phyloP scores from a whole-genome alignment of 2,797 vertebrate genomes.

The Spinus olivaceus region DNA sequence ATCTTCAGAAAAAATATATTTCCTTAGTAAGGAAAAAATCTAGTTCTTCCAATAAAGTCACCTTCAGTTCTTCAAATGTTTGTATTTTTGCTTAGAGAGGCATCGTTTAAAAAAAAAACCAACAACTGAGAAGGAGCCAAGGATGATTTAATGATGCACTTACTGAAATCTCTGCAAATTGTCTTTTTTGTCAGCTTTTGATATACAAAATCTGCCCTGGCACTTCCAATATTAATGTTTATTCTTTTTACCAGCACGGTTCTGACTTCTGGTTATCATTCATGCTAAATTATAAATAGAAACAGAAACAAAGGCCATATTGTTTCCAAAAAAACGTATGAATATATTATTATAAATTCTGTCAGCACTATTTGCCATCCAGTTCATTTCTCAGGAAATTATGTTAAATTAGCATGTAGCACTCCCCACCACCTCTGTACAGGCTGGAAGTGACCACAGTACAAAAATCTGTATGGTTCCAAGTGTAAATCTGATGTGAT shows the following conservation, averaged over 20 bases:
- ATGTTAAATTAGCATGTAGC: background rate
- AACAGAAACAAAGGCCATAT: background rate
- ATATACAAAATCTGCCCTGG: slow-evolving; percentile 45
- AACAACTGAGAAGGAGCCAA: slow-evolving; percentile 32
- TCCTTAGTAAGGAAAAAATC: slow-evolving; percentile 18
- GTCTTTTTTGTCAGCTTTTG: slow-evolving; percentile 41
- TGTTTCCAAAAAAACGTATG: background rate
- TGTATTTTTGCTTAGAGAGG: slow-evolving; percentile 70
- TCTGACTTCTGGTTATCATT: slow-evolving; percentile 40
- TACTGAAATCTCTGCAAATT: slow-evolving; percentile 49
- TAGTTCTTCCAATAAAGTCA: slow-evolving; percentile 64
- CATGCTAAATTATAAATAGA: slow-evolving; percentile 43
- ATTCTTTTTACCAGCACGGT: slow-evolving; percentile 37
- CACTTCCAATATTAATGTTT: slow-evolving; percentile 40
- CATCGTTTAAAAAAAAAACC: background rate
- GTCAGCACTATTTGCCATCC: background rate
- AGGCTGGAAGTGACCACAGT: background rate
- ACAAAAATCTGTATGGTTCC: background rate
- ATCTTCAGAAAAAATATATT: slow-evolving; percentile 44
- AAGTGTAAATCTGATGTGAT: background rate
- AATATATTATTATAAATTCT: background rate
- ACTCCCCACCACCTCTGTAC: background rate
- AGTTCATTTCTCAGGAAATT: background rate
- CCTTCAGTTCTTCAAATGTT: slow-evolving; percentile 62
- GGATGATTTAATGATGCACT: slow-evolving; percentile 59